Conservation (phyloP, 2,797 vertebrate species). For the Acipenser oxyrinchus region DNA sequence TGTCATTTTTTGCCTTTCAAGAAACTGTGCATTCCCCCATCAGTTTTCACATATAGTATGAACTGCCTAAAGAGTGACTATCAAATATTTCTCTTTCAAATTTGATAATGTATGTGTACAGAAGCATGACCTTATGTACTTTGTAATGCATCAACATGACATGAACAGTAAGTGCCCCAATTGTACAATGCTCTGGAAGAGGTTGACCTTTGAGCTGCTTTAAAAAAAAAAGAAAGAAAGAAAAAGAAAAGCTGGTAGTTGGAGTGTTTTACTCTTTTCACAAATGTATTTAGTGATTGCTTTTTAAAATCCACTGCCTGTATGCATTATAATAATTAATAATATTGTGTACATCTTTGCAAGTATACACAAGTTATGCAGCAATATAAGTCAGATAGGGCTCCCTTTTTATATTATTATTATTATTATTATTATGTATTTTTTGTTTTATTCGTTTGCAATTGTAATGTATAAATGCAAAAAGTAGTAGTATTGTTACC, state of each 20-base stretch:
- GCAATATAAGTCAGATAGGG: too few species aligned
- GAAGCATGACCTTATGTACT: conserved; percentile 89
- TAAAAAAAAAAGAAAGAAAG: conserved; percentile 34
- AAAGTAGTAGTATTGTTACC: too few species aligned
- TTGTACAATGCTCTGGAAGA: conserved; percentile 67
- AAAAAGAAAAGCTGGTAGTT: conserved; percentile 64
- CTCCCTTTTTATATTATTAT: too few species aligned
- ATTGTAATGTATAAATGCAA: too few species aligned
- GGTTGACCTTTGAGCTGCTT: conserved; percentile 73
- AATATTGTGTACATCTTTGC: too few species aligned
- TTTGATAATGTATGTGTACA: conserved; percentile 99
- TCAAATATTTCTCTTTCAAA: conserved; percentile 87
- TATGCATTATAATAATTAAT: too few species aligned
- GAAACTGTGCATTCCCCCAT: conserved; percentile 41
- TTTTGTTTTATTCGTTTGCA: too few species aligned
- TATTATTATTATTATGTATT: too few species aligned
- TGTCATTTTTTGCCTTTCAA: conserved; percentile 53
- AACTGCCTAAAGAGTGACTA: conserved; percentile 74
- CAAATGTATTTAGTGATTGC: conserved; percentile 36
- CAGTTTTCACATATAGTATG: conserved; percentile 56
- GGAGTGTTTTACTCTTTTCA: conserved; percentile 55
- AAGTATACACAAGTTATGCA: too few species aligned
- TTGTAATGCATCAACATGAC: conserved; percentile 96
- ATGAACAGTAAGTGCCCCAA: conserved; percentile 84
- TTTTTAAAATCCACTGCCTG: conserved; percentile 21